Conservation (phyloP, 1,140 invertebrate species). For the Camponotus pennsylvanicus region DNA sequence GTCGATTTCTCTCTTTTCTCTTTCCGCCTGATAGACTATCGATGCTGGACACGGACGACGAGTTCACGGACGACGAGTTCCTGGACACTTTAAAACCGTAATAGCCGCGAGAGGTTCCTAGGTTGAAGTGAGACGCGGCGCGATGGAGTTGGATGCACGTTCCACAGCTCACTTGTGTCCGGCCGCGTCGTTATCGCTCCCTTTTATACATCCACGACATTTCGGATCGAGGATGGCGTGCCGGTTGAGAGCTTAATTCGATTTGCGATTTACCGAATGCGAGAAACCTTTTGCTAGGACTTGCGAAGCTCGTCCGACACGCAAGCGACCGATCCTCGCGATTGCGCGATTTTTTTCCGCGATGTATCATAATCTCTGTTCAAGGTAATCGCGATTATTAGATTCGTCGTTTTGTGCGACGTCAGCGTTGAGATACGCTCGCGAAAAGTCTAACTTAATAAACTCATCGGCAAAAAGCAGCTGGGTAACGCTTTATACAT, state of each 20-base stretch:
- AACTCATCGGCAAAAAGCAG: slow-evolving; percentile 15
- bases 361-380: slow-evolving; percentile 29
- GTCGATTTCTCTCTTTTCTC: slow-evolving; percentile 22
- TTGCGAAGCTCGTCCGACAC: slow-evolving; percentile 81
- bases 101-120: slow-evolving; percentile 31
- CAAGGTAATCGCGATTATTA: slow-evolving; percentile 47
- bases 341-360: not conserved
- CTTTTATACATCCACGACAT: slow-evolving; percentile 83
- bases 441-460: not conserved
- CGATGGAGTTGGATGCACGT: slow-evolving; percentile 76
- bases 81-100: slow-evolving; percentile 27
- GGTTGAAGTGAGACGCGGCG: slow-evolving; percentile 84
- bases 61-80: not conserved
- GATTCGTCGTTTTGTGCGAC: slow-evolving; percentile 3
- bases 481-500: not conserved
- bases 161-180: slow-evolving; percentile 84
- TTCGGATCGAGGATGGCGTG: slow-evolving; percentile 82
- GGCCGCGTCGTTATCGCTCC: slow-evolving; percentile 71
- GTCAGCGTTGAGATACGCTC: not conserved
- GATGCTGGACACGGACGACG: not conserved
- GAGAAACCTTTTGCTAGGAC: slow-evolving; percentile 83
- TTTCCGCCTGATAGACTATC: not conserved
- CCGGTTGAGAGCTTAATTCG: slow-evolving; percentile 84
- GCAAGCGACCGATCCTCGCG: slow-evolving; percentile 71
- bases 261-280: slow-evolving; percentile 81